Conservation (phyloP, 2,113 vertebrate species). For the Cepphus grylle region DNA sequence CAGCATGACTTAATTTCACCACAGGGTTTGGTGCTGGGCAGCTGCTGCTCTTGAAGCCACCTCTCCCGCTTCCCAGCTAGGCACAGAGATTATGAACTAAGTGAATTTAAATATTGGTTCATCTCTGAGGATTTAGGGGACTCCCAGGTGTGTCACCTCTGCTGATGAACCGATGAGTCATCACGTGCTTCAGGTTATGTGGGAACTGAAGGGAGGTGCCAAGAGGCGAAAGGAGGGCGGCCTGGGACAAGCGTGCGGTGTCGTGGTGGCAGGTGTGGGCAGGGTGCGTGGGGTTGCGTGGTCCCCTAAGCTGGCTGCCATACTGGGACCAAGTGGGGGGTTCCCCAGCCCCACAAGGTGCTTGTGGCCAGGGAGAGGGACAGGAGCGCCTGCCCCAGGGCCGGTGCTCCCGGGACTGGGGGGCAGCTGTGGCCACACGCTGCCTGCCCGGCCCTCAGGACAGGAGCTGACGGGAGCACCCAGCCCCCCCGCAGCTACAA, state of each 20-base stretch:
- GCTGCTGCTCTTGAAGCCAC: not conserved
- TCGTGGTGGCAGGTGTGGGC: too few species aligned
- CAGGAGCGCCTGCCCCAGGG: not conserved
- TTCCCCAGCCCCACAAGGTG: not conserved
- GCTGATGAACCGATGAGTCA: not conserved
- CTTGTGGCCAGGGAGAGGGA: not conserved
- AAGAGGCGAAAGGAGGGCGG: not conserved
- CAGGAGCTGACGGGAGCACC: not conserved
- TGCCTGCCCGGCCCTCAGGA: not conserved
- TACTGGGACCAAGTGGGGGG: not conserved
- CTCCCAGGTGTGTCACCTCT: not conserved
- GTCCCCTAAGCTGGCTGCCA: not conserved
- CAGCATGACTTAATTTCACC: not conserved
- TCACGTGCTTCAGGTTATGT: not conserved
- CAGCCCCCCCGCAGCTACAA: not conserved
- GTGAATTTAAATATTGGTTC: not conserved
- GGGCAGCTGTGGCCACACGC: not conserved
- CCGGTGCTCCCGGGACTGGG: fast-evolving
- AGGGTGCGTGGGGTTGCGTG: too few species aligned
- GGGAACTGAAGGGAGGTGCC: not conserved
- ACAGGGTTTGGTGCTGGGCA: not conserved
- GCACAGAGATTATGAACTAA: not conserved
- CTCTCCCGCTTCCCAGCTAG: not conserved
- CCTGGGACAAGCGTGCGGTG: not conserved
- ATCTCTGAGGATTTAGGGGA: not conserved